Percentiles rank a stretch among this genome's conserved stretches.
These are phyloP conservation scores for Papilio elwesi DNA, from an alignment of 2,888 invertebrate genomes.

Conservation along the genomic window DNA sequence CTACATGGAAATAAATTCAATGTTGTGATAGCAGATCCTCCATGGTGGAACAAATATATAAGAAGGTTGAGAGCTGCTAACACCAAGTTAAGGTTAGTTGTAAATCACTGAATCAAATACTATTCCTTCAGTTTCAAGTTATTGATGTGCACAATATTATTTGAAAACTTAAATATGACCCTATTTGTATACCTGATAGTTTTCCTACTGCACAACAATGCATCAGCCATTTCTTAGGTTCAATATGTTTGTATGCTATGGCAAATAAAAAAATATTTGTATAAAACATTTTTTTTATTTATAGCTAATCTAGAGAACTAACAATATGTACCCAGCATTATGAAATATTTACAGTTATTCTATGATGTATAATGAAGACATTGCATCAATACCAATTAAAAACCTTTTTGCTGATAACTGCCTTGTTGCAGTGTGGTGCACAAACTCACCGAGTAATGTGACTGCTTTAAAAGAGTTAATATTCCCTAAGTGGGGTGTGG, in stretches of 20 bases:
- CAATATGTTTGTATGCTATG: not conserved
- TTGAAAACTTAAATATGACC: not conserved
- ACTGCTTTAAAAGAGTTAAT: conserved; percentile 87
- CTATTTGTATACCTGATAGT: not conserved
- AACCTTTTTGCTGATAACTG: conserved; percentile 85
- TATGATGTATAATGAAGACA: conserved; percentile 91
- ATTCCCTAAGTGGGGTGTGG: conserved; percentile 91
- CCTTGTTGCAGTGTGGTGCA: conserved; percentile 95
- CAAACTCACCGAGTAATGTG: conserved; percentile 91
- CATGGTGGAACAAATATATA: conserved; percentile 98
- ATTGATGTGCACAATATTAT: not conserved
- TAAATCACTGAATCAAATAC: not conserved
- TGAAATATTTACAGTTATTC: conserved; percentile 84
- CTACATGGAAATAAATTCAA: conserved; percentile 86
- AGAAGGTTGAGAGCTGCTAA: conserved; percentile 88
- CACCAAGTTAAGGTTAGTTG: conserved; percentile 84
- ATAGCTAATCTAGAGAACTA: not conserved
- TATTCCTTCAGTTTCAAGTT: not conserved
- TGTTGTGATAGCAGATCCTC: conserved; percentile 95
- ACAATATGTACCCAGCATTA: conserved; percentile 22
- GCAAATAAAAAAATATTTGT: not conserved
- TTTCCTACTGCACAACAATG: not conserved
- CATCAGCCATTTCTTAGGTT: not conserved
- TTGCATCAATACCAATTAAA: conserved; percentile 88
- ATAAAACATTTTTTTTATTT: not conserved